A percentile compares a stretch with the other conserved stretches of the same genome.
Conservation (phyloP, 2,888 invertebrate genomes). For the Cactoblastis cactorum region DNA sequence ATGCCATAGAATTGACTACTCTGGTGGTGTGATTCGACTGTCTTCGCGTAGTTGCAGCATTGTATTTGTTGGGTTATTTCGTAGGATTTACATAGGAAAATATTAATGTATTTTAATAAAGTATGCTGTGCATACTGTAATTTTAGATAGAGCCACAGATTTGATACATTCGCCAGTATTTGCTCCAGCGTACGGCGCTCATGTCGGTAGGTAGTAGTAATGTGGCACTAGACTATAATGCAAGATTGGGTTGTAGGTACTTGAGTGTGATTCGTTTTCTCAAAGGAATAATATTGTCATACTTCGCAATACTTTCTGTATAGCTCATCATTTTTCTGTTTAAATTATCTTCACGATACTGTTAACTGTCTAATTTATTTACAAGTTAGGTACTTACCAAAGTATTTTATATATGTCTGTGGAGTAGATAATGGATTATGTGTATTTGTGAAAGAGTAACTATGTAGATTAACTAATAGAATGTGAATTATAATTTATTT, state of each 20-base stretch:
- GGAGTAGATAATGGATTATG: constrained; percentile 27
- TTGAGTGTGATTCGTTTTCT: constrained; percentile 28
- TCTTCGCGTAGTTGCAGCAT: constrained; percentile 34
- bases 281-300: constrained; percentile 26
- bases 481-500: not conserved
- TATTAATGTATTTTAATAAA: not conserved
- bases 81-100: constrained; percentile 17
- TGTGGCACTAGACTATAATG: constrained; percentile 16
- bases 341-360: constrained; percentile 36
- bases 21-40: constrained; percentile 59
- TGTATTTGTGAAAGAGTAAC: constrained; percentile 25
- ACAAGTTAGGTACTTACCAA: constrained; percentile 67
- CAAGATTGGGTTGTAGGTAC: constrained; percentile 29
- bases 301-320: constrained; percentile 37
- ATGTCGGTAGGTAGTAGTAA: constrained; percentile 18
- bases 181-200: constrained; percentile 12
- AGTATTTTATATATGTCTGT: constrained; percentile 52
- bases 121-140: constrained; percentile 50
- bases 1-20: constrained; percentile 42
- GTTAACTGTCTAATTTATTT: constrained; percentile 55
- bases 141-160: constrained; percentile 22
- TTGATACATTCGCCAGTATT: constrained; percentile 36
- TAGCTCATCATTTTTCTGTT: constrained; percentile 28
- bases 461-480: constrained; percentile 19
- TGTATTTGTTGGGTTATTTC: constrained; percentile 22